These are phyloP conservation scores for Drosophila fulvimacula DNA, from an alignment of 2,888 invertebrate species.

Conservation along the genomic window DNA sequence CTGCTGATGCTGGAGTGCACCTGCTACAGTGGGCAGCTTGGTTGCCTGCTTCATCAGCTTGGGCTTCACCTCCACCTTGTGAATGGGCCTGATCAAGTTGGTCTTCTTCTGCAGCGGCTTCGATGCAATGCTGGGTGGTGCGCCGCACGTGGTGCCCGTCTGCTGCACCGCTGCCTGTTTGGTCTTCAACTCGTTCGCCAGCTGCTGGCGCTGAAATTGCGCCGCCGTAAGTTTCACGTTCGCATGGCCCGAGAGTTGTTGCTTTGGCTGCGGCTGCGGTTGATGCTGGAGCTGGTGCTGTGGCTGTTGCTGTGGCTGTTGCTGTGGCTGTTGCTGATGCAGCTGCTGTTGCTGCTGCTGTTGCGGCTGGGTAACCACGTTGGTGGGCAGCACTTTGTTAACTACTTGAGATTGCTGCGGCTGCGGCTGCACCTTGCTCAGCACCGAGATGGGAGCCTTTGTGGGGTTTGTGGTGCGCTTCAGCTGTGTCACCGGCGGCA, in stretches of 20 bases:
- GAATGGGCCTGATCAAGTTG: constrained; percentile 80
- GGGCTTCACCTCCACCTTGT: constrained; percentile 82
- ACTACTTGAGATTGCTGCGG: constrained; percentile 73
- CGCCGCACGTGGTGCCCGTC: constrained; percentile 62
- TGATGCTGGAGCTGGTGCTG: too few species aligned
- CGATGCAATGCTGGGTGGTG: constrained; percentile 72
- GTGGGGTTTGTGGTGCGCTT: constrained; percentile 56
- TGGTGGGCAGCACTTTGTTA: constrained; percentile 82
- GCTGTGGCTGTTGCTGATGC: constrained; percentile 13
- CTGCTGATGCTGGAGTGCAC: constrained; percentile 30
- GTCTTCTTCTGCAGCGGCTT: constrained; percentile 74
- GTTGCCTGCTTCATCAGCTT: constrained; percentile 73
- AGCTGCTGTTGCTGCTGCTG: constrained; percentile 27
- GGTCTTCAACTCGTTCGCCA: constrained; percentile 51
- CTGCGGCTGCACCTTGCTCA: constrained; percentile 77
- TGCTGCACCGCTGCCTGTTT: constrained; percentile 41
- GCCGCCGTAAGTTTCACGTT: constrained; percentile 26
- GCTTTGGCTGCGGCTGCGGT: constrained; percentile 34
- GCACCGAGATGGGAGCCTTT: constrained; percentile 61
- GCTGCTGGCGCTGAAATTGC: constrained; percentile 55
- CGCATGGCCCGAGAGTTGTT: background rate
- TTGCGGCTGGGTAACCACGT: constrained; percentile 57
- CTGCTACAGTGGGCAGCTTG: constrained; percentile 39
- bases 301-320: constrained; percentile 7
- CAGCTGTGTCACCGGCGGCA: constrained; percentile 74